Evolutionary conservation across 2,888 invertebrate genomes (phyloP).

Genomic region (Gandaritis pyraliata): DNA sequence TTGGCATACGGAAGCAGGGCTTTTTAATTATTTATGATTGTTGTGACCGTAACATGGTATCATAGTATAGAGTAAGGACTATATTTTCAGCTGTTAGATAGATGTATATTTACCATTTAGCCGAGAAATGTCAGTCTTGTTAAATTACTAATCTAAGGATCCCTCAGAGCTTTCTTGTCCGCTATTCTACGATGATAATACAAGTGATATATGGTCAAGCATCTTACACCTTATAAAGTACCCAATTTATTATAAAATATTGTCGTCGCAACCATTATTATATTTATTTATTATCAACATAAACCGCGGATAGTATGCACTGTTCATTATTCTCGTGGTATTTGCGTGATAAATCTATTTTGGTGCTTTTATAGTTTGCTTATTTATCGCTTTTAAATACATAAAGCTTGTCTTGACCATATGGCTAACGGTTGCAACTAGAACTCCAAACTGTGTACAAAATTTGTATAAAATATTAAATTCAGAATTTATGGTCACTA

Average conservation of each 20-base stretch:
- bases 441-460: background rate
- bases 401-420: constrained; percentile 17
- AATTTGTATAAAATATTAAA: too few species aligned
- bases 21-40: background rate
- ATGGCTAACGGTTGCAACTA: constrained; percentile 14
- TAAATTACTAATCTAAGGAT: constrained; percentile 59
- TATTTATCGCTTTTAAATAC: constrained; percentile 34
- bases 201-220: constrained; percentile 65
- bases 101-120: too few species aligned
- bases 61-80: too few species aligned
- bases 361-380: constrained; percentile 37
- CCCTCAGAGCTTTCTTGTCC: constrained; percentile 49
- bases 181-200: constrained; percentile 57
- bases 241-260: constrained; percentile 63
- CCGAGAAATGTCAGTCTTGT: constrained; percentile 44
- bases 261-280: constrained; percentile 52
- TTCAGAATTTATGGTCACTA: too few species aligned
- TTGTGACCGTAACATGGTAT: too few species aligned
- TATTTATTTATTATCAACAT: constrained; percentile 56
- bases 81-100: too few species aligned
- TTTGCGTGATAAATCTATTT: constrained; percentile 52
- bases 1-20: too few species aligned
- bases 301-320: constrained; percentile 42
- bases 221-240: constrained; percentile 60
- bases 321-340: constrained; percentile 49